Evolutionary conservation across 2,888 invertebrate species (phyloP), one percentile per base, ranked within the genome.

Genomic region (Lasioglossum pauxillum): DNA sequence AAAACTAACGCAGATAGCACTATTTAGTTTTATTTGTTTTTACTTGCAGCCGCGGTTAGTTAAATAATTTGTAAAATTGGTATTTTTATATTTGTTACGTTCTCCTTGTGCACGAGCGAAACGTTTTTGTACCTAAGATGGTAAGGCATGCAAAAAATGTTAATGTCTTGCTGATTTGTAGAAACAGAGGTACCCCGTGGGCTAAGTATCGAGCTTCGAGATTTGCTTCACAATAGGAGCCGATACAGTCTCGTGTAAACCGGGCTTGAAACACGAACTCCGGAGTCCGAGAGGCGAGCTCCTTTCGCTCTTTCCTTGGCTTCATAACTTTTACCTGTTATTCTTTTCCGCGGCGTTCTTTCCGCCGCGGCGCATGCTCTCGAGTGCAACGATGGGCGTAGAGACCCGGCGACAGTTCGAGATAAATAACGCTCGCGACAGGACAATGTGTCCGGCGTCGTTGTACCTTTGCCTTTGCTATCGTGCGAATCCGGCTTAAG

Each of bases 371-470:
- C 49, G 85, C 75, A 76, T 69, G n/a, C 35, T 74, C 53, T 73
- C 75, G 78, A 46, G 69, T 35, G 75, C 80, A 82, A 76, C 89
- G 84, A 87, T 84, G 84, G 86, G 84, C 86, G 91, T 88, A 71
- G 84, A 88, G 75, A 78, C 83, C 75, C 81, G 84, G 78, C 76
- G 87, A 86, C 87, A 90, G 86, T 91, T 91, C 86, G 86, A 89
- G 85, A 89, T 91, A 91, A 91, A 91, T 91, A 91, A 91, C 88
- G 76, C 79, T 75, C 64, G 74, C 72, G 91, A 91, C 91, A 91
- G 91, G 83, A 91, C 91, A 91, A 91, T 91, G 90, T 89, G 88
- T 89, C 82, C 85, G 75, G 88, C 77, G 75, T 86, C 85, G 84
- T 78, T 85, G 81, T 81, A 85, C 81, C 90, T 80, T 89, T 81